Base-by-base conservation (phyloP, 2,113 vertebrate genomes). In the Panthera leo region DNA sequence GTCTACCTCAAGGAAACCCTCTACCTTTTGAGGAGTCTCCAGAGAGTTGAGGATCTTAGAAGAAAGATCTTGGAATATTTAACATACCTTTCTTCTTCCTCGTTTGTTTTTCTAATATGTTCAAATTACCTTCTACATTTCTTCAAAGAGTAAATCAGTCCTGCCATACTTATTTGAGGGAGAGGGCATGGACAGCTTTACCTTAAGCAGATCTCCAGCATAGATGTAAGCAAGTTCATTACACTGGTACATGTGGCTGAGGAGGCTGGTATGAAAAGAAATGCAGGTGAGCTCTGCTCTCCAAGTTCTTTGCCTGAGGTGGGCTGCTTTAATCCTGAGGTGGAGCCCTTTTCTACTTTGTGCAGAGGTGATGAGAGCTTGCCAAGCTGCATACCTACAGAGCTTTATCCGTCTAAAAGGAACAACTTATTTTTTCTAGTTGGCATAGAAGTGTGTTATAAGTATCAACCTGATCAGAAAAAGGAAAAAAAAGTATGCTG, bases 191-290 rank as follows among this genome's bases (percentile, higher is more conserved):
- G 23, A 23, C 2, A 89, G n/a, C 13, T 65, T 18, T n/a, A 2
- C 7, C 4, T 53, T 11, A 85, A 67, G 61, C 53, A 55, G 39
- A 76, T 2, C 8, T 3, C 9, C 27, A 67, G 16, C 8, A 2
- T 16, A 23, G 7, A 3, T 84, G 7, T 67, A 13, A 18, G 4
- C 12, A 71, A 18, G 12, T 9, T 36, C 27, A 36, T 6, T 19
- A 1, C 31, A 18, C 4, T 36, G 18, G 0, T 34, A 5, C 5
- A 13, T 14, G 5, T 34, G 51, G 12, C 16, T 18, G 0, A 29
- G 13, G 5, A n/a, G 11, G 4, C 21, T 19, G 4, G 0, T 42
- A 0, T 13, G 25, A 51, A 5, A 12, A n/a, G 21, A 88, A 68
- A 53, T 8, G 18, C 31, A 34, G 7, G 6, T 4, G 7, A 83